Evolutionary conservation across 2,888 invertebrate genomes (phyloP), one percentile per base, ranked within the genome.

Genomic region (Tyria jacobaeae): DNA sequence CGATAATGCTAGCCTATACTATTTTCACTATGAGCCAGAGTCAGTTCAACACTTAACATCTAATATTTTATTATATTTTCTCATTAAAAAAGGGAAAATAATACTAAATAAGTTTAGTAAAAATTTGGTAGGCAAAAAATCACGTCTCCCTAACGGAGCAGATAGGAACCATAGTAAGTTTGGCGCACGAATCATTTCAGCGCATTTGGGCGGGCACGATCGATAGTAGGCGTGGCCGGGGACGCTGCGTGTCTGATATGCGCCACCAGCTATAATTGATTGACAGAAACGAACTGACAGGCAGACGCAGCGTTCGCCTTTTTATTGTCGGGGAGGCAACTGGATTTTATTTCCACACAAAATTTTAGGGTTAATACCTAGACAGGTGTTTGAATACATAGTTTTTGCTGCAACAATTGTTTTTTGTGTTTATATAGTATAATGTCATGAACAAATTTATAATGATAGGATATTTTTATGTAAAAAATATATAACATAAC

Each of bases 211-310:
- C 90, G 91, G 87, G 89, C 82, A 85, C 89, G 88, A 91, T 84
- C 82, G 78, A 83, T 92, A 91, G 81, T 67, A 80, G 92, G 92
- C 90, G 92, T 83, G 81, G 88, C 84, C 68, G 74, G 78, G 80
- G 87, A 86, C 85, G 86, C 89, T 90, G 92, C 91, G 91, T 89
- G 77, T 79, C 79, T 80, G 80, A 82, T 83, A 84, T 89, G 89
- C 89, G 88, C 85, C 80, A 80, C 76, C 81, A 78, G 76, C 80
- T 76, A 79, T 89, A 92, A 92, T 92, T 92, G 92, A 92, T 92
- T 92, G 92, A 92, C 92, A 91, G 83, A 86, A 88, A 87, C 87
- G 84, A 84, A 87, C 87, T 86, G 91, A 88, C 92, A 88, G 85
- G 83, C 88, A 87, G 86, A 86, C 89, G 85, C 86, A 63, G 60